A percentile compares a stretch with the other conserved stretches of the same genome.
phyloP scores from a whole-genome alignment of 2,797 vertebrate genomes.

The Miichthys miiuy region DNA sequence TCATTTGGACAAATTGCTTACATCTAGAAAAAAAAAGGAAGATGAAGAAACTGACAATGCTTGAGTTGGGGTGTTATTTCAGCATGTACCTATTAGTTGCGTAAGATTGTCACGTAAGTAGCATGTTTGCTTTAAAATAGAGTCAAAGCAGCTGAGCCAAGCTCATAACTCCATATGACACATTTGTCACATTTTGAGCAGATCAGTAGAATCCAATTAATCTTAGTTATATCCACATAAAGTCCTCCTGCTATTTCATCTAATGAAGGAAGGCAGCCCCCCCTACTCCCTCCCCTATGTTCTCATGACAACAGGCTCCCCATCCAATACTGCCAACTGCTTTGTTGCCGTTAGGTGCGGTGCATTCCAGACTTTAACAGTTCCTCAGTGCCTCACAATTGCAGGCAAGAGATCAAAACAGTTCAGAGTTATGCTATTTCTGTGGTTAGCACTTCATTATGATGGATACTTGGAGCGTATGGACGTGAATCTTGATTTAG shows the following conservation, averaged over 20 bases:
- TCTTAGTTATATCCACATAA: constrained; percentile 78
- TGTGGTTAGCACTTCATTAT: constrained; percentile 32
- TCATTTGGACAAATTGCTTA: constrained; percentile 1
- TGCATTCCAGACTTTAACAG: constrained; percentile 55
- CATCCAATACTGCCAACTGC: constrained; percentile 69
- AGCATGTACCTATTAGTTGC: constrained; percentile 29
- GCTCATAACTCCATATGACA: constrained; percentile 70
- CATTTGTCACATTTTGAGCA: constrained; percentile 73
- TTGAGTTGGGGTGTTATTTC: constrained; percentile 21
- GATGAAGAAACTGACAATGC: neutral
- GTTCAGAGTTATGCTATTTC: constrained; percentile 41
- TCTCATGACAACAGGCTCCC: constrained; percentile 80
- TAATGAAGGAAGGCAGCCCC: constrained; percentile 74
- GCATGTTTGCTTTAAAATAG: constrained; percentile 30
- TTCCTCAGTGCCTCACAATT: constrained; percentile 54
- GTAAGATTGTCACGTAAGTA: constrained; percentile 25
- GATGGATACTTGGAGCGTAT: constrained; percentile 15
- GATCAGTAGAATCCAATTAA: constrained; percentile 79
- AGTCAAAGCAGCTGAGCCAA: constrained; percentile 37
- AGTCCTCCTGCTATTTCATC: constrained; percentile 76
- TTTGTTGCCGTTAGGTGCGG: constrained; percentile 64
- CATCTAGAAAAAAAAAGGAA: too few species aligned
- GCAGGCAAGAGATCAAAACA: constrained; percentile 60
- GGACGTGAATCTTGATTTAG: constrained; percentile 50
- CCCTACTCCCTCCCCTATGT: constrained; percentile 55